phyloP scores from a whole-genome alignment of 2,113 vertebrate genomes.

The Pachycephala philippinensis region DNA sequence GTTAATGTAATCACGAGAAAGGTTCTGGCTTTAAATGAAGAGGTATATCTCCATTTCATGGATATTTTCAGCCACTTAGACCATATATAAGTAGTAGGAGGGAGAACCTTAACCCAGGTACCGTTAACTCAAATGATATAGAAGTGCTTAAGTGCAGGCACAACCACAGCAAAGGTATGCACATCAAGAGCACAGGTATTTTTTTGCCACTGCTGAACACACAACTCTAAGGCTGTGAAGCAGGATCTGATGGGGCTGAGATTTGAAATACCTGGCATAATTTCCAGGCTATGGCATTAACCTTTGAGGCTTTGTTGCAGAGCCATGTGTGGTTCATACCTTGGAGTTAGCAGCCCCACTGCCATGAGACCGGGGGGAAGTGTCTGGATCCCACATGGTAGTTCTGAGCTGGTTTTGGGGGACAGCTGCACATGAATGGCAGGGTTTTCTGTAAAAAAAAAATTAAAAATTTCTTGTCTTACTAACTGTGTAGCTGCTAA shows the following conservation, averaged over 20 bases:
- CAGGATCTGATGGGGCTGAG: neutral
- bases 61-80: slow-evolving; percentile 50
- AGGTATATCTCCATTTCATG: slow-evolving; percentile 47
- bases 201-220: neutral
- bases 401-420: neutral
- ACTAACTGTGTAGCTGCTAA: neutral
- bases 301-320: neutral
- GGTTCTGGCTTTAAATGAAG: slow-evolving; percentile 69
- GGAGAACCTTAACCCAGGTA: neutral
- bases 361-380: accelerated
- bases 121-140: neutral
- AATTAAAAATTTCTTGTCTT: neutral
- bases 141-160: neutral
- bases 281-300: neutral
- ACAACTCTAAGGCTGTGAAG: neutral
- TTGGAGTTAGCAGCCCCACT: neutral
- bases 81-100: neutral
- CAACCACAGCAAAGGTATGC: neutral
- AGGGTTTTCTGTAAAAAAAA: neutral
- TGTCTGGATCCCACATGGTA: neutral
- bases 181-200: neutral
- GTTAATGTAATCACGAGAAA: slow-evolving; percentile 74
- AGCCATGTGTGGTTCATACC: neutral
- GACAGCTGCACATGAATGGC: neutral
- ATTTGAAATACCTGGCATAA: neutral